Evolutionary conservation across 1,140 invertebrate species (phyloP).

Genomic region (Melitaea cinxia): DNA sequence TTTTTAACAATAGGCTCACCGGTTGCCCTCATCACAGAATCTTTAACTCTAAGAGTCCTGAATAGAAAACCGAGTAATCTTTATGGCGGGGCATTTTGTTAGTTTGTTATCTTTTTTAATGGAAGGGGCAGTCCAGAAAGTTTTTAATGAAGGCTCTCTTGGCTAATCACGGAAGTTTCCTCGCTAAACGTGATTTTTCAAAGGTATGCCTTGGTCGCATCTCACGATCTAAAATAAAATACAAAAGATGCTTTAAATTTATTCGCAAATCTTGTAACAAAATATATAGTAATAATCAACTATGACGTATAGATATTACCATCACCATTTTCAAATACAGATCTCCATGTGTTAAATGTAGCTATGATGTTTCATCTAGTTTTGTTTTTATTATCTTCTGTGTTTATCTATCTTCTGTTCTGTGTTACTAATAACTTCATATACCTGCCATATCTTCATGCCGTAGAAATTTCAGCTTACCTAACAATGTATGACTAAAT

Average conservation of each 20-base stretch:
- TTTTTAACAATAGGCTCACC: slow-evolving; percentile 14
- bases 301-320: no score
- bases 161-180: slow-evolving; percentile 31
- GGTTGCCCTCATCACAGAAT: background rate
- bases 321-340: no score
- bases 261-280: background rate
- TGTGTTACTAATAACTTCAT: no score
- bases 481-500: no score
- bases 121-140: slow-evolving; percentile 17
- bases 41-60: slow-evolving; percentile 11
- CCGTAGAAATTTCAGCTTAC: no score
- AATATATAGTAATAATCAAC: background rate
- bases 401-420: no score
- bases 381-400: no score
- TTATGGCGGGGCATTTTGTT: slow-evolving; percentile 24
- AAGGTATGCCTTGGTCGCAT: slow-evolving; percentile 2
- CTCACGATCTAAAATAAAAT: background rate
- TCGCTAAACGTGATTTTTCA: slow-evolving; percentile 24
- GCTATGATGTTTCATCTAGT: no score
- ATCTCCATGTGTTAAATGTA: no score
- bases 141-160: slow-evolving; percentile 38
- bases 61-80: slow-evolving; percentile 23
- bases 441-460: no score
- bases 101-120: slow-evolving; percentile 37
- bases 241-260: background rate